Evolutionary conservation across 2,797 vertebrate genomes (phyloP).

Genomic region (Enteromius mattozi): DNA sequence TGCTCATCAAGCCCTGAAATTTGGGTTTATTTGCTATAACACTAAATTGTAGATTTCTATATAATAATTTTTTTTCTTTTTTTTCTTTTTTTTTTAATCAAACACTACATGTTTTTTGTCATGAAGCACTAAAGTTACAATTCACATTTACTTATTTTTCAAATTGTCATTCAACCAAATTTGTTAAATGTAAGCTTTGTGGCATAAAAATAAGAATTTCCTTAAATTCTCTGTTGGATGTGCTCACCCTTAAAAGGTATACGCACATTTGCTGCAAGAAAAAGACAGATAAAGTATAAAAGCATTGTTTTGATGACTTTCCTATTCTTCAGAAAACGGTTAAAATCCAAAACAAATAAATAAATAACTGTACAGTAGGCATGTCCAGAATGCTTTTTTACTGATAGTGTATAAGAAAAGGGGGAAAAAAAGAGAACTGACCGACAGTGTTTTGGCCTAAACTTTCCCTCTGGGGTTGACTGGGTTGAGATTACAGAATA

Average conservation of each 20-base stretch:
- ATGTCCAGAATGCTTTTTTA: background rate
- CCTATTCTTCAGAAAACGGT: background rate
- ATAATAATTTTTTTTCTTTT: background rate
- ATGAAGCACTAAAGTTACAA: background rate
- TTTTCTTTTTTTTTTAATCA: background rate
- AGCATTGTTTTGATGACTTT: background rate
- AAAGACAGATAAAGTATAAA: background rate
- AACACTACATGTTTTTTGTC: background rate
- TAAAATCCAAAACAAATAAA: background rate
- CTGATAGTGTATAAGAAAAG: background rate
- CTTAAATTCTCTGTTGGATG: background rate
- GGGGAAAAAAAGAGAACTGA: slow-evolving; percentile 1
- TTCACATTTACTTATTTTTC: background rate
- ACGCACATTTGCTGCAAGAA: background rate
- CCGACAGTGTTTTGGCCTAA: slow-evolving; percentile 18
- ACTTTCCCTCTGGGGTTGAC: slow-evolving; percentile 44
- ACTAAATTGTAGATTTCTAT: background rate
- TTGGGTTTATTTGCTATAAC: background rate
- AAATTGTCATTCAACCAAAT: background rate
- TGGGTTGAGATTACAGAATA: slow-evolving; percentile 48
- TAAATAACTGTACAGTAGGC: background rate
- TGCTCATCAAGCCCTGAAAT: background rate
- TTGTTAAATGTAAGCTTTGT: background rate
- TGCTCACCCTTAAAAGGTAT: background rate
- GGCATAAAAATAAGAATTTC: background rate